A percentile compares a stretch with the other conserved stretches of the same genome.
phyloP scores from a whole-genome alignment of 2,888 invertebrate species.

The Tipula confusa region DNA sequence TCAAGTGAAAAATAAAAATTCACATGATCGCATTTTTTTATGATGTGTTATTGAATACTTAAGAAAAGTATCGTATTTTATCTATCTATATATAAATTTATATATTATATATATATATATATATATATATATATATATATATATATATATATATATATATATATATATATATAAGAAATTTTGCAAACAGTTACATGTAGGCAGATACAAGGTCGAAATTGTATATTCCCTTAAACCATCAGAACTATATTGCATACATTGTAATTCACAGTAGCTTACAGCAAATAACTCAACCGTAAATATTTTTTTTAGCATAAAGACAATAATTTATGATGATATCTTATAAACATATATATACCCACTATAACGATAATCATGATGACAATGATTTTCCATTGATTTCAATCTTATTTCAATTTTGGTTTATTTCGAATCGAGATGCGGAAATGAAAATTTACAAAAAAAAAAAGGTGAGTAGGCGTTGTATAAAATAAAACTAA shows the following conservation, averaged over 20 bases:
- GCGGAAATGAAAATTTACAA: not conserved
- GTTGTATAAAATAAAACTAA: not conserved
- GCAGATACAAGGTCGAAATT: not conserved
- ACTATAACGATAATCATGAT: not conserved
- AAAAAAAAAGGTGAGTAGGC: not conserved
- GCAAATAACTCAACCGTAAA: not conserved
- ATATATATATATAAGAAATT: no score
- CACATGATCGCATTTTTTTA: constrained; percentile 13
- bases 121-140: no score
- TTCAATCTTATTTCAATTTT: not conserved
- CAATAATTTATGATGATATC: not conserved
- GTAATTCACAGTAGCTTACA: constrained; percentile 25
- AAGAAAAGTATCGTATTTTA: not conserved
- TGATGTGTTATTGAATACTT: constrained; percentile 15
- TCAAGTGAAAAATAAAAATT: constrained; percentile 9
- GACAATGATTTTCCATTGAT: constrained; percentile 5
- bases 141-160: no score
- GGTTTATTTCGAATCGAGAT: not conserved
- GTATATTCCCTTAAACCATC: not conserved
- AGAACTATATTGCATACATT: not conserved
- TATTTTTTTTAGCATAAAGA: not conserved
- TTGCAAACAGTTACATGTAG: not conserved
- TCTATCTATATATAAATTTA: no score
- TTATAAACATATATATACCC: not conserved
- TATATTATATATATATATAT: no score